phyloP scores from a whole-genome alignment of 2,888 invertebrate species.

The Rhodophaea formosa region DNA sequence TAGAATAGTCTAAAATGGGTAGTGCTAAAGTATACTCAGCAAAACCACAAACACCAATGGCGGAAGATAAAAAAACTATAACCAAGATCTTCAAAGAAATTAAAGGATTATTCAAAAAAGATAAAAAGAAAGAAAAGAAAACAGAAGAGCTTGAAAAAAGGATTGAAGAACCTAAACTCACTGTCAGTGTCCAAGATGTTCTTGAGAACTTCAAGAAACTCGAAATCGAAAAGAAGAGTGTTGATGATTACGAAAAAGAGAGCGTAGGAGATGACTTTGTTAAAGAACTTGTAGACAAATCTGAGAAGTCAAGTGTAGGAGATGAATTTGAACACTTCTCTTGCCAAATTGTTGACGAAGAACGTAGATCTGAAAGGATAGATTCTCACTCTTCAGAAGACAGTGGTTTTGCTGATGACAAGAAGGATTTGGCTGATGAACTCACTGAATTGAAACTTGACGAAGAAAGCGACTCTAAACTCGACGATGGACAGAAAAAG shows the following conservation, averaged over 20 bases:
- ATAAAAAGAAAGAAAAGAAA: slow-evolving; percentile 32
- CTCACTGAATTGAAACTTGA: slow-evolving; percentile 38
- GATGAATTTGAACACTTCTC: slow-evolving; percentile 55
- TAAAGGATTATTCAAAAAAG: slow-evolving; percentile 37
- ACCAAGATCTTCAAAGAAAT: slow-evolving; percentile 42
- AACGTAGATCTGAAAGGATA: slow-evolving; percentile 42
- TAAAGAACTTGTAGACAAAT: slow-evolving; percentile 20
- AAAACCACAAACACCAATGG: slow-evolving; percentile 48
- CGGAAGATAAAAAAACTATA: slow-evolving; percentile 51
- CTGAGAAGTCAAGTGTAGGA: slow-evolving; percentile 31
- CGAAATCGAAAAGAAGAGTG: neutral
- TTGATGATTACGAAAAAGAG: neutral
- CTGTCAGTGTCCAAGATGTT: slow-evolving; percentile 36
- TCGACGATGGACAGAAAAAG: slow-evolving; percentile 33
- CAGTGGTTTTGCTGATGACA: slow-evolving; percentile 58
- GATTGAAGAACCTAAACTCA: slow-evolving; percentile 25
- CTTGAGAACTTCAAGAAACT: slow-evolving; percentile 46
- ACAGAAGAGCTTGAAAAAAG: slow-evolving; percentile 16
- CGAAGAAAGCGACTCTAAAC: slow-evolving; percentile 11
- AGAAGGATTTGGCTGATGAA: slow-evolving; percentile 36
- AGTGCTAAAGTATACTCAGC: slow-evolving; percentile 45
- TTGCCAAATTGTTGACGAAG: slow-evolving; percentile 48
- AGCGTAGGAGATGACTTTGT: slow-evolving; percentile 27
- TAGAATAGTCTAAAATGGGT: slow-evolving; percentile 46
- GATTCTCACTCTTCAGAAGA: slow-evolving; percentile 64